phyloP scores from a whole-genome alignment of 2,888 invertebrate genomes.

The Pardosa pseudoannulata region DNA sequence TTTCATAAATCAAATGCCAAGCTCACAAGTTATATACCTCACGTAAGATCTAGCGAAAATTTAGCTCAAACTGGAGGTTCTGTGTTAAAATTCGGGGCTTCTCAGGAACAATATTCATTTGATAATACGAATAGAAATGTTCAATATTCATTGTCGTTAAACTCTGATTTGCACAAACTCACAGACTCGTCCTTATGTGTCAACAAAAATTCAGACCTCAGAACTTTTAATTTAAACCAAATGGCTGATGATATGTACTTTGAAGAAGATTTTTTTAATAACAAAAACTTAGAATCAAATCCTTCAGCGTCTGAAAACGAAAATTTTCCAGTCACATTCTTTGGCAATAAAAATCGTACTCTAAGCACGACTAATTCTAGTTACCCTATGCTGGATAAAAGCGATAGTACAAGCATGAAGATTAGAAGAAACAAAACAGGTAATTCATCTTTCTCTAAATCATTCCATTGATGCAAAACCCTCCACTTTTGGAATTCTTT shows the following conservation, averaged over 20 bases:
- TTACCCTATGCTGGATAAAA: background rate
- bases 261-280: background rate
- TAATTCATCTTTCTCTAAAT: too few species aligned
- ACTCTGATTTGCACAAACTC: constrained; percentile 28
- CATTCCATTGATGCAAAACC: too few species aligned
- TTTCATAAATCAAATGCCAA: background rate
- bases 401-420: background rate
- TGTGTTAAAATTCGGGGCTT: background rate
- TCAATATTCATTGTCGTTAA: constrained; percentile 25
- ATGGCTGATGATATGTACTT: background rate
- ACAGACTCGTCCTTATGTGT: constrained; percentile 38
- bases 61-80: background rate
- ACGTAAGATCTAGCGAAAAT: background rate
- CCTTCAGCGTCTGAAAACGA: background rate
- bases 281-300: background rate
- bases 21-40: background rate
- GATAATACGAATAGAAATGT: background rate
- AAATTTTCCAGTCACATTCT: background rate
- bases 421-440: background rate
- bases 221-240: background rate
- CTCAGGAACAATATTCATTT: background rate
- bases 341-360: background rate
- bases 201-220: constrained; percentile 29
- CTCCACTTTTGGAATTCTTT: too few species aligned
- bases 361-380: background rate